Evolutionary conservation across 2,888 invertebrate genomes (phyloP), one percentile per base, ranked within the genome.

Genomic region (Heliconius sara): DNA sequence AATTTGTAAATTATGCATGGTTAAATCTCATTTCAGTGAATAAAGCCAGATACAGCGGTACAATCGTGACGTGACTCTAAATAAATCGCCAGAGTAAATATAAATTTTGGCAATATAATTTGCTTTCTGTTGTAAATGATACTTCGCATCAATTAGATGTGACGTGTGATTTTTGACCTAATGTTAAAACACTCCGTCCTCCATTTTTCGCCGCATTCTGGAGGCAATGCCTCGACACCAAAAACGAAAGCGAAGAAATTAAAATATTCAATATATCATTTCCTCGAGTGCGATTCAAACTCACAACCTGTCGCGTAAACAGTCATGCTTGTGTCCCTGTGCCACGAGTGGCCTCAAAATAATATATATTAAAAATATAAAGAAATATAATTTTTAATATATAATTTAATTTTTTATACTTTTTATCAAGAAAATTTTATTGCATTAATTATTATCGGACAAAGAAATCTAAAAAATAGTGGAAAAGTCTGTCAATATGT

Each of bases 11-110:
- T 68, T 43, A 39, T 43, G 12, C 13, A 43, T 43, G 25, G 34
- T 43, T 68, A 13, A n/a, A n/a, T 43, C 68, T 68, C 43, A 68
- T 6, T n/a, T 68, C 43, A 68, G n/a, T n/a, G 25, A 68, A 25
- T 68, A 43, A n/a, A 43, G 13, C 7, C 16, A 47, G 68, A 47
- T 43, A 43, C n/a, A 70, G 16, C 16, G 16, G 25, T 43, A 43
- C 43, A 68, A 68, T 5, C 39, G 68, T 68, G 67, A 67, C 67
- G 34, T 67, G 68, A 68, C 43, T 34, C 13, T 70, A n/a, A 16
- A 70, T 70, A 70, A 47, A 43, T 19, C 70, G 7, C 43, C 1
- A 70, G 25, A 70, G 70, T 2, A 25, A 68, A 43, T 68, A 68
- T 43, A 43, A 16, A 68, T 68, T 68, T n/a, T 16, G 25, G 43